Base-by-base conservation (phyloP, 2,113 vertebrate species). In the Strigops habroptila region DNA sequence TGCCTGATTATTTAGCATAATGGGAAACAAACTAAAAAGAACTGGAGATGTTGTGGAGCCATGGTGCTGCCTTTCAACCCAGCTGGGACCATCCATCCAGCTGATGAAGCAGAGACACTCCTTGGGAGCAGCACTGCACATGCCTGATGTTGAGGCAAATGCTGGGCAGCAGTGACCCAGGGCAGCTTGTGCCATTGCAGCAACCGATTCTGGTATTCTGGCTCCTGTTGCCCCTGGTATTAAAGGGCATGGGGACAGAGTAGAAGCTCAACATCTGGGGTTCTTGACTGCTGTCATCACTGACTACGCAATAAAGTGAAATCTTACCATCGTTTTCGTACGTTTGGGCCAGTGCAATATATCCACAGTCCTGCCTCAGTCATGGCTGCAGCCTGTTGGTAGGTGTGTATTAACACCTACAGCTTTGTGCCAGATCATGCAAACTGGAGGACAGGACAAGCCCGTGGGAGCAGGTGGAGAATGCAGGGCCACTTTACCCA, bases 11-110 rank as follows among this genome's bases (percentile, higher is more conserved):
- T 67, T 91, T 81, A 46, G 12, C 67, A 63, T 69, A 57, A 70
- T 28, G 23, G 52, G 59, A 82, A 91, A 81, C 49, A 91, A 91
- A 76, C 71, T 75, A 11, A 37, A 77, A 96, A 88, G 49, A 41
- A 70, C 30, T 21, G 46, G 55, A 62, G n/a, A 21, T 7, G 2
- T 41, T 0, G 0, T 46, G 63, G 33, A 77, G 76, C 37, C n/a
- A 7, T 8, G 9, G n/a, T 82, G 31, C 9, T 93, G 52, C 46
- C 63, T 88, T 92, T 88, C 60, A 78, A 57, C 12, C 28, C 81
- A 90, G 55, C 57, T 88, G 79, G 82, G 74, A 51, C 12, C 51
- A 53, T 31, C 37, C 19, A 2, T 28, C 43, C 90, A 67, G 35
- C 63, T 81, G 87, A 65, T 1, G 1, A 74, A 81, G 59, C 48